A percentile compares a stretch with the other conserved stretches of the same genome.
Conservation (phyloP, 2,113 vertebrate species). For the Paracanthobrama guichenoti region DNA sequence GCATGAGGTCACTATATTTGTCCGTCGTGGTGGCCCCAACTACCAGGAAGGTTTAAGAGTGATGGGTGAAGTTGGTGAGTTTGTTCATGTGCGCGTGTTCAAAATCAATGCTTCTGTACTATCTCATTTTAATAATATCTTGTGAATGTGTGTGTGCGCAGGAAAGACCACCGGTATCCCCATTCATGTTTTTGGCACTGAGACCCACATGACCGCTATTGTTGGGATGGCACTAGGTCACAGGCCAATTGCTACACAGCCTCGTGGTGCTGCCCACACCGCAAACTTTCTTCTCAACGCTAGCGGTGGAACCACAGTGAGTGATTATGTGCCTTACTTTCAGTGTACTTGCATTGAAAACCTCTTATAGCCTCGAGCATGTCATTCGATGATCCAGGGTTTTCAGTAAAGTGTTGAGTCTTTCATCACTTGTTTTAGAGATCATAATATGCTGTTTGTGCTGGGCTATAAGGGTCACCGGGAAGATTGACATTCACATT, state of each 20-base stretch:
- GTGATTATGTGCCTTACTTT: slow-evolving; percentile 48
- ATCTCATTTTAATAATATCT: not conserved
- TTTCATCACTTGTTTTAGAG: not conserved
- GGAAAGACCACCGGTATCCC: slow-evolving; percentile 82
- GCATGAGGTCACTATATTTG: slow-evolving; percentile 94
- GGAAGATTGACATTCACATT: not conserved
- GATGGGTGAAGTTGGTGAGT: slow-evolving; percentile 98
- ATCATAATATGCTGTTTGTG: not conserved
- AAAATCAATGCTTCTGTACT: not conserved
- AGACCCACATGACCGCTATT: slow-evolving; percentile 98
- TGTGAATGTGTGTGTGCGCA: not conserved
- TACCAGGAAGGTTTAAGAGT: slow-evolving; percentile 97
- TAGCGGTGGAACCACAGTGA: slow-evolving; percentile 88
- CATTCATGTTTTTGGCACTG: slow-evolving; percentile 96
- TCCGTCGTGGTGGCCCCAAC: slow-evolving; percentile 94
- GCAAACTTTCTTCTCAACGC: slow-evolving; percentile 98
- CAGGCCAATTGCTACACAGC: slow-evolving; percentile 90
- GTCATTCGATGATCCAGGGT: not conserved
- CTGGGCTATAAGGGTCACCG: not conserved
- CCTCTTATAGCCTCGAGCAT: slow-evolving; percentile 12
- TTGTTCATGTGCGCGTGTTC: not conserved
- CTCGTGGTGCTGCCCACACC: slow-evolving; percentile 88
- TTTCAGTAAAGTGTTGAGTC: slow-evolving; percentile 8
- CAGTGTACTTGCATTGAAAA: slow-evolving; percentile 29
- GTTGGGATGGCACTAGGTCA: slow-evolving; percentile 97